phyloP scores from a whole-genome alignment of 2,113 vertebrate species.

The Indri indri region DNA sequence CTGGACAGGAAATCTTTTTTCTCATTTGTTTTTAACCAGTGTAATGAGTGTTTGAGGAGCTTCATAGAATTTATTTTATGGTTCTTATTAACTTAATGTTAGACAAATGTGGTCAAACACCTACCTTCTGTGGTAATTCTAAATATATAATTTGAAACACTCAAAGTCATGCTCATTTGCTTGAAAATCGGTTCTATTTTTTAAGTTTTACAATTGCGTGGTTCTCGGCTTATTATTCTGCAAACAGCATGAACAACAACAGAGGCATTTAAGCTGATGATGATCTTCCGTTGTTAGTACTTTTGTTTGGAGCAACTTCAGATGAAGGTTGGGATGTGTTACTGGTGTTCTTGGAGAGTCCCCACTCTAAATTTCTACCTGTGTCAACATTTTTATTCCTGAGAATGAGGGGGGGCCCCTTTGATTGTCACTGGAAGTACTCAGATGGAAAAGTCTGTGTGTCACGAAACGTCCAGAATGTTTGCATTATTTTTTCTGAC shows the following conservation, averaged over 20 bases:
- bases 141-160: not conserved
- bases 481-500: not conserved
- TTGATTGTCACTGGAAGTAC: not conserved
- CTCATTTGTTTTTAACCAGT: not conserved
- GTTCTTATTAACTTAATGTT: conserved; percentile 22
- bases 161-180: not conserved
- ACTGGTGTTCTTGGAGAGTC: not conserved
- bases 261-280: not conserved
- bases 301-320: not conserved
- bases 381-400: not conserved
- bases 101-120: conserved; percentile 19
- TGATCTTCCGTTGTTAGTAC: too few relatives aligned
- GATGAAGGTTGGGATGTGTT: not conserved
- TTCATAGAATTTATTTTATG: not conserved
- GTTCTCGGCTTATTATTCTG: conserved; percentile 10
- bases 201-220: not conserved
- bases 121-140: conserved; percentile 60
- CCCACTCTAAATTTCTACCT: not conserved
- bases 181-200: conserved; percentile 39
- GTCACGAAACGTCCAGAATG: not conserved
- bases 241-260: not conserved
- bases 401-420: not conserved
- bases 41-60: not conserved
- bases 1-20: not conserved
- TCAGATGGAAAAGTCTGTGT: not conserved